Conservation (phyloP, 2,888 invertebrate species). For the Thera obeliscata region DNA sequence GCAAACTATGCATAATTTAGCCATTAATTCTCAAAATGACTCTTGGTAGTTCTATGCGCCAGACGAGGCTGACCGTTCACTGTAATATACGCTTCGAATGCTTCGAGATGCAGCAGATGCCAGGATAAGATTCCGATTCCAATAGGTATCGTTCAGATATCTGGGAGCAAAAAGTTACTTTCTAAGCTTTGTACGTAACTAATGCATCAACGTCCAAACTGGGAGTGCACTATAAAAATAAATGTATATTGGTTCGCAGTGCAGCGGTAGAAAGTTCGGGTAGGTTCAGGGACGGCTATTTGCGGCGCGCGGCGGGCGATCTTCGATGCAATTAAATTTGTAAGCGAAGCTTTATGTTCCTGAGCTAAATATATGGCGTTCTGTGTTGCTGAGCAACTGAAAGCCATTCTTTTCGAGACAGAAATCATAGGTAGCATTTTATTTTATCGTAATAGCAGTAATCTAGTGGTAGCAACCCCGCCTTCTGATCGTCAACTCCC, state of each 20-base stretch:
- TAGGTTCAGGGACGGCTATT: constrained; percentile 83
- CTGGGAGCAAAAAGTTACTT: constrained; percentile 27
- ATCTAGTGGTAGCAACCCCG: neutral
- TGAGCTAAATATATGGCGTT: constrained; percentile 68
- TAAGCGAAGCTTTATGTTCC: constrained; percentile 78
- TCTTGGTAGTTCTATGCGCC: constrained; percentile 74
- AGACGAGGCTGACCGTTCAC: constrained; percentile 69
- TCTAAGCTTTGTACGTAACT: constrained; percentile 20
- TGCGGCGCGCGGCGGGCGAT: constrained; percentile 79
- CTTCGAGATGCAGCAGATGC: constrained; percentile 50
- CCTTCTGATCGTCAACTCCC: too few relatives aligned
- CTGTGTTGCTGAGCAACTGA: constrained; percentile 59
- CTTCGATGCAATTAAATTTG: constrained; percentile 83
- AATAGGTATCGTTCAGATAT: constrained; percentile 20
- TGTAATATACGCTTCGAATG: constrained; percentile 65
- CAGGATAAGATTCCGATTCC: constrained; percentile 42
- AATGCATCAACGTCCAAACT: constrained; percentile 37
- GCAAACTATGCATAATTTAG: constrained; percentile 79
- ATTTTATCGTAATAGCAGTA: too few relatives aligned
- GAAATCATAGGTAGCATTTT: constrained; percentile 33
- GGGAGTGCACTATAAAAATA: constrained; percentile 50
- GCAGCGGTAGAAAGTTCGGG: constrained; percentile 73
- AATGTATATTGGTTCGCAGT: constrained; percentile 56
- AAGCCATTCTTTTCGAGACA: constrained; percentile 52
- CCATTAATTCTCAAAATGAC: constrained; percentile 80